Conservation (phyloP, 2,888 invertebrate genomes). For the Hemicrepidius hirtus region DNA sequence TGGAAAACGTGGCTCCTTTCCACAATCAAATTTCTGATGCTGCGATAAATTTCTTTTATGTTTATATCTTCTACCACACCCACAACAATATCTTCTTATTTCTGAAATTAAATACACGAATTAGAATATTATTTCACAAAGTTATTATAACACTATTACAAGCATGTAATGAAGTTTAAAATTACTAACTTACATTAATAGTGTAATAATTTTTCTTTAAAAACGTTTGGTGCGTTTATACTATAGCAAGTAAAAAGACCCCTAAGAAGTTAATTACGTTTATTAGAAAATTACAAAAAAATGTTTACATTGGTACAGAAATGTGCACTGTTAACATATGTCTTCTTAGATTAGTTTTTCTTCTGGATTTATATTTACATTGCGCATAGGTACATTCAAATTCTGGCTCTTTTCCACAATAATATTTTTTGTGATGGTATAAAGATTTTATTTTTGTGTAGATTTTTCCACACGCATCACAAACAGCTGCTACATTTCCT, state of each 20-base stretch:
- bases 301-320: too few relatives aligned
- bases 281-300: too few relatives aligned
- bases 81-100: slow-evolving; percentile 34
- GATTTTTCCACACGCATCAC: slow-evolving; percentile 63
- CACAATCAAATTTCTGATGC: slow-evolving; percentile 73
- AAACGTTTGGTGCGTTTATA: too few relatives aligned
- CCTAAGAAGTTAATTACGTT: too few relatives aligned
- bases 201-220: too few relatives aligned
- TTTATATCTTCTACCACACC: slow-evolving; percentile 63
- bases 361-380: slow-evolving; percentile 9
- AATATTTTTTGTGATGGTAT: slow-evolving; percentile 73
- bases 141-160: too few relatives aligned
- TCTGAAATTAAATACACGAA: slow-evolving; percentile 22
- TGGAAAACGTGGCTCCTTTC: slow-evolving; percentile 72
- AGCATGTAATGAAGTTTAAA: too few relatives aligned
- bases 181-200: too few relatives aligned
- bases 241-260: too few relatives aligned
- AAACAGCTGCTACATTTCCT: too few relatives aligned
- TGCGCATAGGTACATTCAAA: slow-evolving; percentile 1
- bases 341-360: slow-evolving; percentile 12
- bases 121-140: too few relatives aligned
- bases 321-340: too few relatives aligned
- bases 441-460: slow-evolving; percentile 77
- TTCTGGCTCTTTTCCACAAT: slow-evolving; percentile 62
- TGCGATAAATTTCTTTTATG: slow-evolving; percentile 63